Conservation (phyloP, 2,797 vertebrate genomes). For the Sciurus vulgaris region DNA sequence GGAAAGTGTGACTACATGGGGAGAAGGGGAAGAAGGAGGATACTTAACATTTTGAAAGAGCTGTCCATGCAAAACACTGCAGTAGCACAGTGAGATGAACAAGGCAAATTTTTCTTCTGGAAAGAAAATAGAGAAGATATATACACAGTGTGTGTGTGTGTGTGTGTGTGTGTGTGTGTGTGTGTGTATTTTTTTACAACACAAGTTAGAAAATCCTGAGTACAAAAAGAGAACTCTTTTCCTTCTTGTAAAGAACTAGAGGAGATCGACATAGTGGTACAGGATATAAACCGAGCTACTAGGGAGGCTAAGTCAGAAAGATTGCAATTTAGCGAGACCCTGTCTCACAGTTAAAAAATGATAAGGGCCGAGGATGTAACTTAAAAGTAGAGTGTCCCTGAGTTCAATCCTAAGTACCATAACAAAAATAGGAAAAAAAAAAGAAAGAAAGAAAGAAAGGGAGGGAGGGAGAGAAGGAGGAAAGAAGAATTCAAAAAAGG, state of each 20-base stretch:
- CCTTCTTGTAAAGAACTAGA: background rate
- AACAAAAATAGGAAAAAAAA: too few relatives aligned
- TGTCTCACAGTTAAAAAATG: too few relatives aligned
- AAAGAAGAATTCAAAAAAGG: background rate
- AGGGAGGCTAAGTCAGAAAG: too few relatives aligned
- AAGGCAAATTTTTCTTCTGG: conserved; percentile 46
- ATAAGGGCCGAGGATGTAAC: too few relatives aligned
- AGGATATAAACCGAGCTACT: too few relatives aligned
- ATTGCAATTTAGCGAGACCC: too few relatives aligned
- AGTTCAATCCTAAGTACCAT: too few relatives aligned
- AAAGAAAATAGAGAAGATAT: conserved; percentile 3
- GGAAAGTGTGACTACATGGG: background rate
- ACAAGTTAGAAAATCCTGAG: conserved; percentile 34
- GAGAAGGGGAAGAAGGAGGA: background rate
- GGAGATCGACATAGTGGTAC: background rate
- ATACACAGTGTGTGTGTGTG: too few relatives aligned
- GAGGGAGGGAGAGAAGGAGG: too few relatives aligned
- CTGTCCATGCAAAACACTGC: background rate
- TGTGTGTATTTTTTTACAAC: background rate
- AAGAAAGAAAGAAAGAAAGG: too few relatives aligned
- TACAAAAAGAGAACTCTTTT: conserved; percentile 9
- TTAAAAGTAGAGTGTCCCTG: too few relatives aligned
- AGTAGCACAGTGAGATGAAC: background rate
- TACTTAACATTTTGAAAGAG: background rate
- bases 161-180: too few relatives aligned